Conservation (phyloP, 2,888 invertebrate genomes). For the Panzeria rudis region DNA sequence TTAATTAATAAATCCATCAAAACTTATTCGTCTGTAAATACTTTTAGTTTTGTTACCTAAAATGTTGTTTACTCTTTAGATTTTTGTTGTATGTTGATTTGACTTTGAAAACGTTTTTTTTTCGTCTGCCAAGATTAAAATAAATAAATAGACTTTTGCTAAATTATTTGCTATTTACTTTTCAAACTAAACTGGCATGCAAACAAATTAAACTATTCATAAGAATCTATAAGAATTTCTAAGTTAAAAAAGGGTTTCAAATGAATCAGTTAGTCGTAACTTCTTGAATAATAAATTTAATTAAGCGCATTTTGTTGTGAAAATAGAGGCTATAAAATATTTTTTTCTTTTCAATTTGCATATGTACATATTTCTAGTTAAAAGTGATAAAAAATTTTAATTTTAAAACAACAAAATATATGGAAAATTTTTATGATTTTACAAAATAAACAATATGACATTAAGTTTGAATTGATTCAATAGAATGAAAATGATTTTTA, state of each 20-base stretch:
- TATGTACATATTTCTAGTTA: no score
- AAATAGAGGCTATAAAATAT: neutral
- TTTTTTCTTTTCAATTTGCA: no score
- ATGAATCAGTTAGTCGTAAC: neutral
- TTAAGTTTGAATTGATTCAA: no score
- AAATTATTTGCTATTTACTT: constrained; percentile 7
- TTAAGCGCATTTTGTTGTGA: neutral
- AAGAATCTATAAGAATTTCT: neutral
- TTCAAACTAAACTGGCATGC: neutral
- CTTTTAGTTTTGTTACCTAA: neutral
- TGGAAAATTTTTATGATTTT: no score
- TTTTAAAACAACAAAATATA: no score
- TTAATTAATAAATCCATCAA: constrained; percentile 53
- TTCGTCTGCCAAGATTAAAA: constrained; percentile 13
- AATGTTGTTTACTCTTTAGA: constrained; percentile 19
- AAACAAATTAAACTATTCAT: constrained; percentile 1
- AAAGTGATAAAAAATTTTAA: no score
- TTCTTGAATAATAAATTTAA: neutral
- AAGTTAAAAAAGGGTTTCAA: neutral
- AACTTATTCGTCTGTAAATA: neutral
- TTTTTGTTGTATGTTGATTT: neutral
- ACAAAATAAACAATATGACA: no score
- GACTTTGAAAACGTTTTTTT: neutral
- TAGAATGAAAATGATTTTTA: no score
- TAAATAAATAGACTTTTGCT: constrained; percentile 36